Evolutionary conservation across 2,113 vertebrate species (phyloP), one percentile per base, ranked within the genome.

Genomic region (Dicaeum eximium): DNA sequence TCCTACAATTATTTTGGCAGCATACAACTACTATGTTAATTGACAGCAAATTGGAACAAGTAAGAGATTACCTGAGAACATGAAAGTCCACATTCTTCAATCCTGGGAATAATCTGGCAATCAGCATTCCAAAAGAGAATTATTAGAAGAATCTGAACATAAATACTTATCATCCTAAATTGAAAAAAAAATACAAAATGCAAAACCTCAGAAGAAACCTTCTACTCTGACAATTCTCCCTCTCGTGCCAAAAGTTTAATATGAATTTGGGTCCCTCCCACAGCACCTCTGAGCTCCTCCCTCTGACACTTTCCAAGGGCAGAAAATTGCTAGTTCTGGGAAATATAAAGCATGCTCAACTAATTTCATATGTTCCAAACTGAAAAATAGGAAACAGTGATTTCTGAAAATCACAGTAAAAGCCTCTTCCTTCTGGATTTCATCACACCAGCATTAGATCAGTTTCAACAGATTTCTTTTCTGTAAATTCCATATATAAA

Each of bases 31-130:
- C 27, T 66, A 13, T 25, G 47, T 64, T 81, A 80, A 86, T 15
- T 93, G 53, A 62, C 7, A 94, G 44, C 23, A 94, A 88, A 94
- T 11, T 62, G 27, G 47, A 93, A 85, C 31, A 93, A 96, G 80
- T 57, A 80, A 88, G 24, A 89, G 14, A 88, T 96, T 97, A 98
- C 97, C 97, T 97, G 95, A 86, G 97, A 97, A 89, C 97, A 98
- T 48, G 79, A 78, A 87, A 97, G 92, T 83, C 96, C 97, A 95
- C 96, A 98, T 96, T 97, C 96, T 96, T 96, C 94, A 93, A 98
- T 97, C 92, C 88, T 97, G 44, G 91, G 92, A 92, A 98, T 95
- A 86, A 94, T 86, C n/a, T 97, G 96, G 70, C 91, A 93, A 64
- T 93, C 93, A 94, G 79, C 91, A 80, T 77, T 92, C 80, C 96